Base-by-base conservation (phyloP, 2,888 invertebrate genomes). In the Archips xylosteana region DNA sequence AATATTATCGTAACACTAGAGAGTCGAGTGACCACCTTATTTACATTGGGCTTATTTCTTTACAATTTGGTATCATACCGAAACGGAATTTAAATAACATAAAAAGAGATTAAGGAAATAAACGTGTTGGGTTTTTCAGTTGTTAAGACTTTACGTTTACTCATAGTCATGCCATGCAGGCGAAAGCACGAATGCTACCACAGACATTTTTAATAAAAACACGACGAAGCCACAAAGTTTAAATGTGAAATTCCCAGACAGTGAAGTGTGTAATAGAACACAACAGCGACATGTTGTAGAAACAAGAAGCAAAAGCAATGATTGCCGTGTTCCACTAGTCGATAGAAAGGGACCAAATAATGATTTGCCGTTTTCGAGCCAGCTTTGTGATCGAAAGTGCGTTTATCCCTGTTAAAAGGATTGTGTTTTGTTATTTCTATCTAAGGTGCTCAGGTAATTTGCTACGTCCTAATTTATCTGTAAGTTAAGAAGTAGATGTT, bases 1-100 rank as follows among this genome's bases (percentile, higher is more conserved):
- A 82, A 81, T 78, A 79, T 81, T 82, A 81, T 80, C 78, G 82
- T 83, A 79, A 83, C 81, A 81, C 79, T 83, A 76, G 80, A 82
- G 81, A 83, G 83, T 83, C 81, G 34, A 60, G 82, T 85, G 87
- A 85, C 85, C 87, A 82, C 79, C 75, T 62, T 62, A 42, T 60
- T 60, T 60, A 60, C 36, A 60, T 62, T 39, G 36, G 64, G 45
- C 34, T 36, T 61, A 60, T 61, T 70, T 39, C 39, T 39, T 39
- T 70, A 34, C 15, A 59, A 64, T 47, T 64, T 23, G 23, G 23
- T 23, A 65, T 51, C 13, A 51, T 34, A 51, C 1, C 36, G 9
- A 32, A 59, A 63, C n/a, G 23, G 8, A n/a, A 10, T 6, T 13
- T 23, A n/a, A 23, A 32, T 32, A 57, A 4, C 2, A 13, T 3